phyloP scores from a whole-genome alignment of 2,113 vertebrate genomes.

The Cynocephalus volans region DNA sequence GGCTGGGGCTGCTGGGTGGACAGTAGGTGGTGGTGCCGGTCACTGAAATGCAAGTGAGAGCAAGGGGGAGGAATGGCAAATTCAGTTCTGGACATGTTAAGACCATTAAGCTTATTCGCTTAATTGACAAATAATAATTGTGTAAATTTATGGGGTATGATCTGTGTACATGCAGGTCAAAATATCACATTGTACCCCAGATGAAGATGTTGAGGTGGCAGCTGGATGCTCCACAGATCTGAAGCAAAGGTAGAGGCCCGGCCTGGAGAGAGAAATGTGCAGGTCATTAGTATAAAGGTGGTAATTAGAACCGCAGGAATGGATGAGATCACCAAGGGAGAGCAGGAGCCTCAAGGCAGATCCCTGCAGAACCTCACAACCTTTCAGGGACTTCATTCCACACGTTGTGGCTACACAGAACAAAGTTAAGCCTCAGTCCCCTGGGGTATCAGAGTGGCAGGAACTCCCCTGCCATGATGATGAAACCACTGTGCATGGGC shows the following conservation, averaged over 20 bases:
- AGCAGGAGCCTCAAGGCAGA: background rate
- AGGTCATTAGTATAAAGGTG: background rate
- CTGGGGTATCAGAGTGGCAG: background rate
- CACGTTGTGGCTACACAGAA: background rate
- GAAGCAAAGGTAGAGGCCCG: background rate
- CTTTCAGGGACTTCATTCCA: background rate
- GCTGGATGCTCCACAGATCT: background rate
- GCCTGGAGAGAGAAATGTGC: background rate
- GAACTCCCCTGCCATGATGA: background rate
- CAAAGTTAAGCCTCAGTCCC: background rate
- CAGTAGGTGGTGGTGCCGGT: background rate
- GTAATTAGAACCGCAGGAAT: background rate
- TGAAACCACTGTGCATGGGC: background rate
- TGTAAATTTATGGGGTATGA: background rate
- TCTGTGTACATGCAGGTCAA: background rate
- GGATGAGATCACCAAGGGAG: background rate
- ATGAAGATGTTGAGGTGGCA: background rate
- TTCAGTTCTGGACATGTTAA: background rate
- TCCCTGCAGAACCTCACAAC: background rate
- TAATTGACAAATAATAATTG: background rate
- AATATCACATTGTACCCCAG: background rate
- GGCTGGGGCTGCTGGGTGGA: fast-evolving
- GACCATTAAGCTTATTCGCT: background rate
- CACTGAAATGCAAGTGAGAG: background rate
- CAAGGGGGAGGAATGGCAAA: background rate